Evolutionary conservation across 2,797 vertebrate species (phyloP).

Genomic region (Craterocephalus amniculus): DNA sequence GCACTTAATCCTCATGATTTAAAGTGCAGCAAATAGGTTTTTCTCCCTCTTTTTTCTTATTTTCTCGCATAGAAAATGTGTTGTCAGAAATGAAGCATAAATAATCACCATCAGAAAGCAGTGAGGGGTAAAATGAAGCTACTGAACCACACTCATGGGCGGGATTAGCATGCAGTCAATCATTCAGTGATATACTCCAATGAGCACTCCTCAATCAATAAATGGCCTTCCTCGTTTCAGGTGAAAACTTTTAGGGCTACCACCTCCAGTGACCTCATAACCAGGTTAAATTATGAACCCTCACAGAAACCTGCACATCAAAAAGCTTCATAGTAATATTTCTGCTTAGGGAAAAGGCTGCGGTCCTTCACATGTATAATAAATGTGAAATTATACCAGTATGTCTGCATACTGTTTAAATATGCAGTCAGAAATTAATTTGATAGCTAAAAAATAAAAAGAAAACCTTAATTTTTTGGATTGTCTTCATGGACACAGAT

Average conservation of each 20-base stretch:
- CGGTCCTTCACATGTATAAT: background rate
- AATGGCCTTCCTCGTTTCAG: conserved; percentile 58
- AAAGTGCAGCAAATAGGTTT: conserved; percentile 76
- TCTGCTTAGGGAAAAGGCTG: conserved; percentile 32
- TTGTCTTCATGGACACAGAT: background rate
- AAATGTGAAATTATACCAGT: background rate
- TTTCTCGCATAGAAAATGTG: conserved; percentile 70
- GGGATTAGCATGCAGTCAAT: conserved; percentile 79
- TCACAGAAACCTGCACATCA: conserved; percentile 38
- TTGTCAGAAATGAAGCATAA: conserved; percentile 81
- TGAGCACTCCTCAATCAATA: conserved; percentile 77
- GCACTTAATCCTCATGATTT: conserved; percentile 77
- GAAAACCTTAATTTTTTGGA: conserved; percentile 5
- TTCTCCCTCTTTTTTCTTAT: conserved; percentile 58
- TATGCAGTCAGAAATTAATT: background rate
- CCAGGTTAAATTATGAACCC: conserved; percentile 44
- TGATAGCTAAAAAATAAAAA: conserved; percentile 4
- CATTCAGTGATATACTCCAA: conserved; percentile 77
- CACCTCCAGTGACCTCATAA: conserved; percentile 48
- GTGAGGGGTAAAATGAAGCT: conserved; percentile 78
- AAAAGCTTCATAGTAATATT: conserved; percentile 48
- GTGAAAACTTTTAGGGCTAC: conserved; percentile 68
- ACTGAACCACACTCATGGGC: conserved; percentile 73
- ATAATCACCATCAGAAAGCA: conserved; percentile 73
- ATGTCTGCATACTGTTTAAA: background rate